Base-by-base conservation (phyloP, 2,888 invertebrate species). In the Nomada flava region DNA sequence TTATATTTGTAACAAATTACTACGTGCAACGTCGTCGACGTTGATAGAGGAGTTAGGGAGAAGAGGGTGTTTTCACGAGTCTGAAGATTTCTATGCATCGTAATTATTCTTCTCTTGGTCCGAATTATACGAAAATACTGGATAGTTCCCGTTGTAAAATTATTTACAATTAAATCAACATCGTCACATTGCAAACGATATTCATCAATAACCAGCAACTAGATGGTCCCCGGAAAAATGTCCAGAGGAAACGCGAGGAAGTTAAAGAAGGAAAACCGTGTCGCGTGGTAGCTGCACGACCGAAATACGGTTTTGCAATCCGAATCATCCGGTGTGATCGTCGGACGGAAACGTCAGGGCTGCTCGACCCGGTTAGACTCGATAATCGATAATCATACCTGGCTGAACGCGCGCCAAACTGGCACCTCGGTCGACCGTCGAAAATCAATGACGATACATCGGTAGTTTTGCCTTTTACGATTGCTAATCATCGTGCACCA, bases 321-420 rank as follows among this genome's bases (percentile, higher is more conserved):
- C 44, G 79, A 84, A 84, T 84, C 79, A 84, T 72, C 70, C 67
- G 65, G 53, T 67, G 69, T 65, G 63, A 78, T 82, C 75, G 68
- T 55, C 20, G 64, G 75, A 73, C 79, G 79, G 82, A 84, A 82
- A 76, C 71, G 75, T 82, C 69, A 76, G 75, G 79, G 79, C 75
- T 75, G 79, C 82, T 72, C 79, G 83, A 79, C 79, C 79, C 75
- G 75, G 79, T 79, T 84, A 82, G 79, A 82, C 83, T 53, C 75
- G 76, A 79, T 82, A 82, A 82, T 82, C 83, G 79, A 82, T 84
- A 83, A 83, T 83, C 79, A 82, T 82, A 82, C 71, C 71, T 82
- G 77, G 75, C 83, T 82, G 74, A 70, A 74, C 69, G 79, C 72
- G 78, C 70, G 76, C 73, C 77, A 78, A 73, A 82, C 75, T 64